Evolutionary conservation across 2,797 vertebrate genomes (phyloP).

Genomic region (Rhadinocentrus ornatus): DNA sequence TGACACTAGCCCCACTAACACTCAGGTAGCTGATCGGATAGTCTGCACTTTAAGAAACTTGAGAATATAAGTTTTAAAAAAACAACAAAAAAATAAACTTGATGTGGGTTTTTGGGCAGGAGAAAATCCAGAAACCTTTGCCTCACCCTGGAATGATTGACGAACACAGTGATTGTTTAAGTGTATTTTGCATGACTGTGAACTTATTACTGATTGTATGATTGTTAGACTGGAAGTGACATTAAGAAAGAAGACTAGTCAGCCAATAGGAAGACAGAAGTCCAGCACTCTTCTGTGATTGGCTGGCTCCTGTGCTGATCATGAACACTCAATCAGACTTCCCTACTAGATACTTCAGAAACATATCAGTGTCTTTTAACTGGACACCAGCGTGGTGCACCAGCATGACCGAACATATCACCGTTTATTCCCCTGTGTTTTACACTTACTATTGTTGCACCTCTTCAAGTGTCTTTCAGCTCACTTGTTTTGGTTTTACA

Average conservation of each 20-base stretch:
- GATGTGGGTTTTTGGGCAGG: conserved; percentile 15
- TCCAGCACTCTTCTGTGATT: conserved; percentile 23
- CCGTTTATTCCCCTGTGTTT: not conserved
- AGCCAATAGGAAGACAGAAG: conserved; percentile 19
- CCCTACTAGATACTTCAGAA: conserved; percentile 10
- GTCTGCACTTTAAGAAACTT: conserved; percentile 81
- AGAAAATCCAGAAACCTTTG: conserved; percentile 16
- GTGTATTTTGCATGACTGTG: conserved; percentile 62
- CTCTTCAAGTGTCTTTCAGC: not conserved
- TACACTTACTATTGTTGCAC: not conserved
- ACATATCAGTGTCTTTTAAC: conserved; percentile 14
- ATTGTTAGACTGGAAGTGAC: conserved; percentile 33
- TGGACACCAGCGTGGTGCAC: conserved; percentile 29
- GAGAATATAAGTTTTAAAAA: conserved; percentile 40
- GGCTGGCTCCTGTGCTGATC: conserved; percentile 8
- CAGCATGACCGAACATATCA: conserved; percentile 1
- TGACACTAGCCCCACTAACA: conserved; percentile 72
- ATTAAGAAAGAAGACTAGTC: not conserved
- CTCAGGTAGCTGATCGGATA: conserved; percentile 80
- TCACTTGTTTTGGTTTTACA: not conserved
- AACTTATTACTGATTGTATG: conserved; percentile 57
- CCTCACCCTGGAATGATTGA: conserved; percentile 52
- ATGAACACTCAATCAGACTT: not conserved
- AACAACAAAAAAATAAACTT: conserved; percentile 18
- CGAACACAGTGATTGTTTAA: conserved; percentile 44